phyloP scores from a whole-genome alignment of 1,140 invertebrate species.

The Cotesia vestalis region DNA sequence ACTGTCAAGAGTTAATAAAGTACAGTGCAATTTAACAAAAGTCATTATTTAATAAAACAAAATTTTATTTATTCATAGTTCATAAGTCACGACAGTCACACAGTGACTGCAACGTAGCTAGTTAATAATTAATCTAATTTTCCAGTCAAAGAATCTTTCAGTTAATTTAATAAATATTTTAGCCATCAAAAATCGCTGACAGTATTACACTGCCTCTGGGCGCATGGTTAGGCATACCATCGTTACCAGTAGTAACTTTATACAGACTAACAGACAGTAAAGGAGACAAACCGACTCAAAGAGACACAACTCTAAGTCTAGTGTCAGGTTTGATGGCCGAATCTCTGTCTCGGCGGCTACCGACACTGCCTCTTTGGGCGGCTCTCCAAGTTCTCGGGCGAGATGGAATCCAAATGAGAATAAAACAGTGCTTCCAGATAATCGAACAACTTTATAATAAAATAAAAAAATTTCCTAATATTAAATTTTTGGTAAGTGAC shows the following conservation, averaged over 20 bases:
- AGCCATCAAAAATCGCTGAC: conserved; percentile 79
- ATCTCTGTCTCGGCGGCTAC: conserved; percentile 72
- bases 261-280: conserved; percentile 66
- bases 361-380: conserved; percentile 85
- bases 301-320: conserved; percentile 76
- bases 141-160: too few species aligned
- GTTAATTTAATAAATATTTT: conserved; percentile 55
- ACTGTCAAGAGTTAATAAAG: too few species aligned
- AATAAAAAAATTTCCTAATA: conserved; percentile 75
- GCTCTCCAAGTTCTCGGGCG: conserved; percentile 80
- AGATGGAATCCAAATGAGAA: conserved; percentile 76
- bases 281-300: conserved; percentile 61
- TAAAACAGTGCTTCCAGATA: conserved; percentile 80
- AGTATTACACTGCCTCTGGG: conserved; percentile 88
- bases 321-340: conserved; percentile 75
- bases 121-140: too few species aligned
- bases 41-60: too few species aligned
- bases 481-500: conserved; percentile 77
- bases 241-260: conserved; percentile 83
- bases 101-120: too few species aligned
- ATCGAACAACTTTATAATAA: conserved; percentile 78
- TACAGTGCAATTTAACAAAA: too few species aligned
- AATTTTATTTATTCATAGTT: too few species aligned
- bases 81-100: too few species aligned
- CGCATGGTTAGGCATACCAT: conserved; percentile 90